Evolutionary conservation across 2,888 invertebrate species (phyloP), one percentile per base, ranked within the genome.

Genomic region (Anorthoa munda): DNA sequence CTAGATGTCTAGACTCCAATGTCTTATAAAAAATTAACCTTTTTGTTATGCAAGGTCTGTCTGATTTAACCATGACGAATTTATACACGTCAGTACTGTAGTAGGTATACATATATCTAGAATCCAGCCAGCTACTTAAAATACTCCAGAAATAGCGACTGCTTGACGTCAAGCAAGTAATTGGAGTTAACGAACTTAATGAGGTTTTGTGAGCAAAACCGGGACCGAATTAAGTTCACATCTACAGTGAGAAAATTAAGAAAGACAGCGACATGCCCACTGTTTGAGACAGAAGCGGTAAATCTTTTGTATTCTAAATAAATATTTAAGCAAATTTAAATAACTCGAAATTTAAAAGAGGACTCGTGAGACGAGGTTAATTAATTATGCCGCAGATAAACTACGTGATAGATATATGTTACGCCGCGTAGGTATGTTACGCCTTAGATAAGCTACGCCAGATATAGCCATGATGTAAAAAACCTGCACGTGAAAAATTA

Each of bases 131-230:
- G 46, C 15, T 74, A 50, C 74, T 51, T 80, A 74, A 80, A 74
- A 77, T 58, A 46, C 53, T 61, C 66, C 60, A 66, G 51, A 53
- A 79, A 77, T 66, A 63, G 73, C 65, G 63, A 5, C 17, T 21
- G 61, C 61, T 63, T 58, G 51, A 66, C 56, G 74, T 79, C 61
- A 66, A 73, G 46, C 39, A 17, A 26, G 61, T 67, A 76, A 68
- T 66, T 72, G 45, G 18, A 75, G 46, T 64, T 75, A 77, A 77
- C 53, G 58, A 77, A 23, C 45, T 67, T 77, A 80, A 77, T 67
- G 63, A 75, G 58, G 64, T 67, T 72, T 79, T 73, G 79, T 65
- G 64, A 72, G 55, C 45, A 65, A 65, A 80, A 80, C 75, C 4
- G 58, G 31, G 48, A 13, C 58, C 15, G 23, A 78, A 55, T 66